Evolutionary conservation across 2,797 vertebrate species (phyloP), one percentile per base, ranked within the genome.

Genomic region (Cuculus canorus): DNA sequence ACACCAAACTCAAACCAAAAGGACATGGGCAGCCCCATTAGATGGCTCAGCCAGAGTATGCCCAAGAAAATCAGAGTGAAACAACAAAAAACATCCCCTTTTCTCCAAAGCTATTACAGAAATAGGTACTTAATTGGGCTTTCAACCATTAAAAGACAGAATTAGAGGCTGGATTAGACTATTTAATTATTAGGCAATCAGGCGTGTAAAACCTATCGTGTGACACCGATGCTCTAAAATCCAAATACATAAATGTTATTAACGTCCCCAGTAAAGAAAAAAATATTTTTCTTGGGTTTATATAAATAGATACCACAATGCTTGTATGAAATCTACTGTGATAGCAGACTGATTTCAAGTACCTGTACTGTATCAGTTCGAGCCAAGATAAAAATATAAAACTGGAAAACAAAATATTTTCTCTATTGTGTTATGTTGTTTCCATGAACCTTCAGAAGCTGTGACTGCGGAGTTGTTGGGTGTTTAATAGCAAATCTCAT

Each of bases 121-220:
- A 96, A 79, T 57, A 72, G 45, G 70, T 86, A 83, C 63, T 88
- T 90, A 94, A 83, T 88, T 73, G 70, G 70, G 43, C 37, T 88
- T 84, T 82, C 88, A 86, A 60, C 43, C 83, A 90, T 70, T 88
- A 82, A 88, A 94, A 88, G 65, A 59, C 25, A 84, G 82, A 88
- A 92, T 86, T 73, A 93, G 92, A 82, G 78, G 63, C 52, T 86
- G 59, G 88, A 90, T 86, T 86, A 86, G 77, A 88, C 56, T 64
- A 80, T 95, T 95, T 91, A 94, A 94, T 93, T 93, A 96, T 93
- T 35, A 90, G 54, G 70, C 86, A 95, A 75, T 90, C 82, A 95
- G 50, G 71, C 91, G 83, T 94, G 81, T 43, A 93, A 93, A 92
- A 33, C 33, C 60, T 61, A 54, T 30, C 83, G 18, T 28, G 65